These are phyloP conservation scores for Himalopsyche phryganea DNA, from an alignment of 1,140 invertebrate genomes.

Conservation along the genomic window DNA sequence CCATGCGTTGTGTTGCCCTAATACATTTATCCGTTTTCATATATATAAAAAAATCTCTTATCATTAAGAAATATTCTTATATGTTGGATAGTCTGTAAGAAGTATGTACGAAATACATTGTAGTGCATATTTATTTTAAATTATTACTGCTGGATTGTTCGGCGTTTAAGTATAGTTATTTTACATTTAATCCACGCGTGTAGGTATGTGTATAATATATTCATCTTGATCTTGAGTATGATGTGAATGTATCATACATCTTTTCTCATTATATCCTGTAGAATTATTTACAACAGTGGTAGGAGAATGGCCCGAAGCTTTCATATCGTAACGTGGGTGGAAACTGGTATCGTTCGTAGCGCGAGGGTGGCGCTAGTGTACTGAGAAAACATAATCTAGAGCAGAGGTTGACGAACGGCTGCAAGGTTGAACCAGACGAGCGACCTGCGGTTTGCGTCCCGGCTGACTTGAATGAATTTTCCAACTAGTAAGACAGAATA, in stretches of 20 bases:
- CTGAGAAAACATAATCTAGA: conserved; percentile 1
- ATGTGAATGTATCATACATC: background rate
- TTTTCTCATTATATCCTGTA: conserved; percentile 6
- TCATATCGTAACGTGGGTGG: conserved; percentile 7
- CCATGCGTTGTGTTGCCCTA: too few relatives aligned
- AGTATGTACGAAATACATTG: too few relatives aligned
- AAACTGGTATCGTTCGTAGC: conserved; percentile 1
- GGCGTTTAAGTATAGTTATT: too few relatives aligned
- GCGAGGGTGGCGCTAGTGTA: conserved; percentile 14
- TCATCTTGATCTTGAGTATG: conserved; percentile 7
- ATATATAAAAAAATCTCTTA: too few relatives aligned
- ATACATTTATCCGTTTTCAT: too few relatives aligned
- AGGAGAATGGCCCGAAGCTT: conserved; percentile 8
- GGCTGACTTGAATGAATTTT: conserved; percentile 11
- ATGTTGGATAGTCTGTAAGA: too few relatives aligned
- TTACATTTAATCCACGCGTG: too few relatives aligned
- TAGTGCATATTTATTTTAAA: too few relatives aligned
- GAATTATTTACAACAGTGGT: conserved; percentile 13
- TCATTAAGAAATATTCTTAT: too few relatives aligned
- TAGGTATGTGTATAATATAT: too few relatives aligned
- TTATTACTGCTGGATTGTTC: too few relatives aligned
- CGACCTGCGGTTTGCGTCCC: conserved; percentile 12
- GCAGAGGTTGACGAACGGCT: conserved; percentile 11
- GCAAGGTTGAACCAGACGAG: conserved; percentile 1
- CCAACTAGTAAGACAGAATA: background rate